phyloP scores from a whole-genome alignment of 2,797 vertebrate species.

The Tokudaia tokunoshimensis region DNA sequence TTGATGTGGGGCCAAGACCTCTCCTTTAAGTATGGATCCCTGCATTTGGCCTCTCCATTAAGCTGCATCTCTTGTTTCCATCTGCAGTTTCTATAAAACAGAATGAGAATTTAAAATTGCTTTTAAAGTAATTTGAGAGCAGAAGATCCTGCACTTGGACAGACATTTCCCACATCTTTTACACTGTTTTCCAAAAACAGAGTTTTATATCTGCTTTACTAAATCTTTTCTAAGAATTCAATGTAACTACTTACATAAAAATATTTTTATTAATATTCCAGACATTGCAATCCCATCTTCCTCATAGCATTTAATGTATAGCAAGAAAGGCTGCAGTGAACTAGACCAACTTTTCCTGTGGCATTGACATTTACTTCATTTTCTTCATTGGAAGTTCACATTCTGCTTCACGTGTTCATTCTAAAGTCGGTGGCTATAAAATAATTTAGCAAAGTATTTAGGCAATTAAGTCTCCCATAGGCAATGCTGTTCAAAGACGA shows the following conservation, averaged over 20 bases:
- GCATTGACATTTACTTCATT: not conserved
- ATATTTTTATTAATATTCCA: not conserved
- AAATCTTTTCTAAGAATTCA: conserved; percentile 55
- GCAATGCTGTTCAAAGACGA: not conserved
- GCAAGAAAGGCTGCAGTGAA: not conserved
- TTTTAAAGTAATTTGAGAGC: conserved; percentile 47
- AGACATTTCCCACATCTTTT: conserved; percentile 32
- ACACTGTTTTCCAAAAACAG: not conserved
- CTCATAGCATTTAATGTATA: conserved; percentile 41
- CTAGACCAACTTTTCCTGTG: not conserved
- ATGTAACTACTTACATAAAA: not conserved
- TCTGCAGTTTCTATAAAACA: conserved; percentile 59
- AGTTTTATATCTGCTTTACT: conserved; percentile 38
- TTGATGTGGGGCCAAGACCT: conserved; percentile 19
- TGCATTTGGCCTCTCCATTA: not conserved
- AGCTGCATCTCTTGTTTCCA: conserved; percentile 54
- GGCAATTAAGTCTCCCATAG: not conserved
- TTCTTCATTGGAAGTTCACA: not conserved
- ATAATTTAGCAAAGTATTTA: not conserved
- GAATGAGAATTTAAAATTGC: conserved; percentile 49
- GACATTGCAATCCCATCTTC: conserved; percentile 31
- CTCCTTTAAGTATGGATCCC: not conserved
- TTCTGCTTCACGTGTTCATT: not conserved
- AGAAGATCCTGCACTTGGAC: conserved; percentile 26
- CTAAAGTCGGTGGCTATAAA: conserved; percentile 8